Evolutionary conservation across 2,113 vertebrate genomes (phyloP).

Genomic region (Eulemur rufifrons): DNA sequence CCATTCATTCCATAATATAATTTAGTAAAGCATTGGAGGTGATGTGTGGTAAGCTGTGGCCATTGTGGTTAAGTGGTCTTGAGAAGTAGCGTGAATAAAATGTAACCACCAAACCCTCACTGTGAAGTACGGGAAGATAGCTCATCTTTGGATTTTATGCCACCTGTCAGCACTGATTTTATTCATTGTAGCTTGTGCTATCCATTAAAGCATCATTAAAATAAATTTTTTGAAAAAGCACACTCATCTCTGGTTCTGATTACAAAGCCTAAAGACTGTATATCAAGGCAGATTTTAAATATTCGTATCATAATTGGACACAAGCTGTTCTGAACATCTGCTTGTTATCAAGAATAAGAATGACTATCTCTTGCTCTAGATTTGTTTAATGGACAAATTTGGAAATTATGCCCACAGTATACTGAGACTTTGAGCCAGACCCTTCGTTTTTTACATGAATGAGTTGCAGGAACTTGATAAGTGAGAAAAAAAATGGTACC

Average conservation of each 20-base stretch:
- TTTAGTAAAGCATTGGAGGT: background rate
- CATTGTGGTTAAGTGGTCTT: slow-evolving; percentile 63
- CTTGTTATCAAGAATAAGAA: slow-evolving; percentile 54
- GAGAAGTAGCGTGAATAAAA: slow-evolving; percentile 57
- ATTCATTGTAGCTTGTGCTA: slow-evolving; percentile 66
- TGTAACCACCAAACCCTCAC: slow-evolving; percentile 35
- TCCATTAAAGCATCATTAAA: slow-evolving; percentile 29
- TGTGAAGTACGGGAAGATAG: background rate
- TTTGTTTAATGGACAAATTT: slow-evolving; percentile 47
- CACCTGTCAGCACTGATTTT: slow-evolving; percentile 69
- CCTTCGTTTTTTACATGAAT: background rate
- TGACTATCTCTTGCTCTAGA: slow-evolving; percentile 37
- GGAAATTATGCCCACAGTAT: slow-evolving; percentile 56
- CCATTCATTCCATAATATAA: background rate
- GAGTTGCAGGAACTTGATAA: background rate
- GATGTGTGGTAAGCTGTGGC: slow-evolving; percentile 37
- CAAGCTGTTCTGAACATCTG: slow-evolving; percentile 72
- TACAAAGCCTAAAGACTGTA: slow-evolving; percentile 51
- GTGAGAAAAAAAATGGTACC: accelerated
- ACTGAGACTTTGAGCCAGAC: background rate
- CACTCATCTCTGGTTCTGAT: slow-evolving; percentile 57
- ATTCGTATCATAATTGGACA: slow-evolving; percentile 64
- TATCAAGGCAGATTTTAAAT: slow-evolving; percentile 61
- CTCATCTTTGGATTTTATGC: slow-evolving; percentile 62
- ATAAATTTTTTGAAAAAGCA: slow-evolving; percentile 59